Conservation (phyloP, 2,113 vertebrate genomes). For the Scomber japonicus region DNA sequence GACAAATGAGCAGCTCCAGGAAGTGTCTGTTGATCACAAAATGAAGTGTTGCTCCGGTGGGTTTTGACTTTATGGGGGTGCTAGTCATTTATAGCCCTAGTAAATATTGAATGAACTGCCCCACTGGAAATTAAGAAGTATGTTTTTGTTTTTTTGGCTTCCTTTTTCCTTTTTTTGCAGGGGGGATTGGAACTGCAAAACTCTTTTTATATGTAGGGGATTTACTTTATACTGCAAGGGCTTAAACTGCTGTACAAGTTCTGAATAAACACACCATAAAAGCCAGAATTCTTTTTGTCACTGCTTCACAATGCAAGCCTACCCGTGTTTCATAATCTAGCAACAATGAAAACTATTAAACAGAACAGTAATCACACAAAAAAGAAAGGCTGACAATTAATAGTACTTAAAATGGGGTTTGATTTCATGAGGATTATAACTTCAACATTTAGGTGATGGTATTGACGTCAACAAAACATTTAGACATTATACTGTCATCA, state of each 20-base stretch:
- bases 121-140: not conserved
- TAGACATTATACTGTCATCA: not conserved
- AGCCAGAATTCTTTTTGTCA: too few species aligned
- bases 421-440: not conserved
- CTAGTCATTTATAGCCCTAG: not conserved
- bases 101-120: conserved; percentile 24
- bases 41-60: conserved; percentile 6
- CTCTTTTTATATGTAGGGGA: too few species aligned
- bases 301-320: too few species aligned
- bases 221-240: too few species aligned
- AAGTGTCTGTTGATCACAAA: conserved; percentile 18
- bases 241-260: too few species aligned
- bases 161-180: too few species aligned
- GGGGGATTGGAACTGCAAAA: not conserved
- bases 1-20: not conserved
- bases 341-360: too few species aligned
- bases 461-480: not conserved
- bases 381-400: too few species aligned
- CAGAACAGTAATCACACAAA: too few species aligned
- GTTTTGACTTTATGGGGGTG: conserved; percentile 3
- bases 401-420: not conserved
- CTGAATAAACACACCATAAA: too few species aligned
- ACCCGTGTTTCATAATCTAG: too few species aligned
- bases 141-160: not conserved
- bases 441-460: not conserved